Conservation (phyloP, 2,113 vertebrate genomes). For the Tiliqua scincoides region DNA sequence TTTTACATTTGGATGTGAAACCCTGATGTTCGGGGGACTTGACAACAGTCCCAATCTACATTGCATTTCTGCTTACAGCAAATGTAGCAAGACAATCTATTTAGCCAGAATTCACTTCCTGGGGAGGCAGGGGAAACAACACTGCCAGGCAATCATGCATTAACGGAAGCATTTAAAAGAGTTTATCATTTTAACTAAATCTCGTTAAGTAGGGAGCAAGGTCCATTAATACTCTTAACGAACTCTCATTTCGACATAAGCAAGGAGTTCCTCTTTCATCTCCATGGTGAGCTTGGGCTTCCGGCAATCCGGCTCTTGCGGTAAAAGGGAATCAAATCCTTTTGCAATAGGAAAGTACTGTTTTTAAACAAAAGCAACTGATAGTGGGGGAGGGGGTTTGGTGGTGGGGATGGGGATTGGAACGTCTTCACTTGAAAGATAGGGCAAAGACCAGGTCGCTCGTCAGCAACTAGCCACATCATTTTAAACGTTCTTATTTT, state of each 20-base stretch:
- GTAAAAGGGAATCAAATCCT: constrained; percentile 33
- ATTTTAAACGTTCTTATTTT: constrained; percentile 44
- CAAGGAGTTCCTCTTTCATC: constrained; percentile 42
- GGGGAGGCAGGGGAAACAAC: not conserved
- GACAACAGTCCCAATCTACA: not conserved
- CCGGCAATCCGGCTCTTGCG: constrained; percentile 16
- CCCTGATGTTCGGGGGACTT: not conserved
- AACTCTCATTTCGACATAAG: constrained; percentile 51
- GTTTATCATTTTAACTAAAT: constrained; percentile 44
- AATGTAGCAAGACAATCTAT: constrained; percentile 11
- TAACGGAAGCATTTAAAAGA: constrained; percentile 42
- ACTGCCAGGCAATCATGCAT: not conserved
- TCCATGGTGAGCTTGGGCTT: constrained; percentile 45
- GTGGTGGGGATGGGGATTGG: too few species aligned
- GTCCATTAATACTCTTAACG: constrained; percentile 53
- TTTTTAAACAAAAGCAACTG: not conserved
- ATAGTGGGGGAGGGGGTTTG: too few species aligned
- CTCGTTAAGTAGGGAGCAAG: constrained; percentile 32
- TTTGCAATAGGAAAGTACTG: constrained; percentile 15
- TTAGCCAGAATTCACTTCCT: constrained; percentile 23
- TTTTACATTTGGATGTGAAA: not conserved
- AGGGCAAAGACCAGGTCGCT: not conserved
- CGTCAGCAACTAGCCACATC: not conserved
- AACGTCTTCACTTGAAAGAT: not conserved
- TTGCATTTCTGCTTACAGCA: not conserved